Evolutionary conservation across 2,113 vertebrate genomes (phyloP), one percentile per base, ranked within the genome.

Genomic region (Pseudorasbora parva): DNA sequence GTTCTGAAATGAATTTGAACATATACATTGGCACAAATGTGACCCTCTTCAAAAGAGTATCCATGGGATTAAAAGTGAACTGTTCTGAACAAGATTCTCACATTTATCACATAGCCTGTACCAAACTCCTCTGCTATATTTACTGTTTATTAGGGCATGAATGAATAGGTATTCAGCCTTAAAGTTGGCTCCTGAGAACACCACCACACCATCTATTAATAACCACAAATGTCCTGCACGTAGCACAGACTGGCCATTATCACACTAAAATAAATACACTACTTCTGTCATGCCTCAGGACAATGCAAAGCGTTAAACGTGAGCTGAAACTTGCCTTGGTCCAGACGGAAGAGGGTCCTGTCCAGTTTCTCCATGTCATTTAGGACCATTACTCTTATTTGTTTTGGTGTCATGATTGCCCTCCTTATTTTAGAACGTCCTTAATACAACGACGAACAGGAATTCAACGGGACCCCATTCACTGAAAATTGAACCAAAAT

Each of bases 331-430:
- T 59, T 90, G 96, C 97, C 96, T 94, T 97, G 96, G 49, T 97
- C 95, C 12, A 97, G 92, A 82, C 96, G 93, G 91, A 96, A 97
- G 51, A 97, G 95, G 21, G 95, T 95, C 86, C 93, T 95, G 47
- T 96, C 96, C 81, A 95, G 92, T 69, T 93, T 95, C 90, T 97
- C 97, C 95, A 96, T 96, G 88, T 96, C 95, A 90, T 91, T 91
- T 72, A 97, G 94, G 73, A 95, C 87, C 88, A 96, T 88, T 77
- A 96, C 91, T 84, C 96, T 90, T 77, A 93, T 93, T 86, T 96
- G 94, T 89, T 93, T 95, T 77, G 83, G 27, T 64, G 88, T 90
- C 95, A 96, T 97, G 74, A 90, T 93, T 82, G 86, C 84, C 41
- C 69, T 89, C 73, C 69, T 80, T 85, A 5, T 83, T 79, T 82